Percentiles rank a stretch among this genome's conserved stretches.
Evolutionary conservation across 2,797 vertebrate genomes (phyloP).

Genomic region (Manis crassicaudata): DNA sequence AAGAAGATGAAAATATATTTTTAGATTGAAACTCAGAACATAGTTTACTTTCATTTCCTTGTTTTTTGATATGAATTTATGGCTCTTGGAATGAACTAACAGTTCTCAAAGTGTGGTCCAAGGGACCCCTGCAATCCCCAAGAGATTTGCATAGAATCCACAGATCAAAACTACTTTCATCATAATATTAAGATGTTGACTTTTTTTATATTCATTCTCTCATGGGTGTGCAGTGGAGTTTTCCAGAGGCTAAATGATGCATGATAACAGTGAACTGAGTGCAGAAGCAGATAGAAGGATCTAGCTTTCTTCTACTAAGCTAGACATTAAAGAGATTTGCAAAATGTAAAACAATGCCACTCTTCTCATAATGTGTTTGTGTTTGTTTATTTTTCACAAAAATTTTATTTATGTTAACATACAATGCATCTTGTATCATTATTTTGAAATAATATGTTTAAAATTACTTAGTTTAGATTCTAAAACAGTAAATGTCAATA

Average conservation of each 20-base stretch:
- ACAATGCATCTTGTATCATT: not conserved
- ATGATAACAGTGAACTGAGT: not conserved
- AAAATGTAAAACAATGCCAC: not conserved
- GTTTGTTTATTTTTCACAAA: conserved; percentile 34
- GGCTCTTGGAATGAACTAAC: not conserved
- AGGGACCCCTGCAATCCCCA: not conserved
- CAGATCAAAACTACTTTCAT: not conserved
- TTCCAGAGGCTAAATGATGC: not conserved
- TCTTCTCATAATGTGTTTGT: not conserved
- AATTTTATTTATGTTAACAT: not conserved
- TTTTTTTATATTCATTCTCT: not conserved
- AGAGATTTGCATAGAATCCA: not conserved
- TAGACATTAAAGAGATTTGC: not conserved
- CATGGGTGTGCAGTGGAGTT: not conserved
- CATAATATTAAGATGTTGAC: not conserved
- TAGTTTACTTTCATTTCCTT: not conserved
- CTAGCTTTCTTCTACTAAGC: not conserved
- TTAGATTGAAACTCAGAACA: not conserved
- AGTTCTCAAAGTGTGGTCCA: not conserved
- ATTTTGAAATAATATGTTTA: conserved; percentile 27
- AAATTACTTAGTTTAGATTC: not conserved
- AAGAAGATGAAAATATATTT: not conserved
- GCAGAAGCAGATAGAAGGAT: not conserved
- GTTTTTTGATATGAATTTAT: not conserved
- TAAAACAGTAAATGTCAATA: not conserved